These are phyloP conservation scores for Rapana venosa DNA, from an alignment of 2,888 invertebrate species.

Conservation along the genomic window DNA sequence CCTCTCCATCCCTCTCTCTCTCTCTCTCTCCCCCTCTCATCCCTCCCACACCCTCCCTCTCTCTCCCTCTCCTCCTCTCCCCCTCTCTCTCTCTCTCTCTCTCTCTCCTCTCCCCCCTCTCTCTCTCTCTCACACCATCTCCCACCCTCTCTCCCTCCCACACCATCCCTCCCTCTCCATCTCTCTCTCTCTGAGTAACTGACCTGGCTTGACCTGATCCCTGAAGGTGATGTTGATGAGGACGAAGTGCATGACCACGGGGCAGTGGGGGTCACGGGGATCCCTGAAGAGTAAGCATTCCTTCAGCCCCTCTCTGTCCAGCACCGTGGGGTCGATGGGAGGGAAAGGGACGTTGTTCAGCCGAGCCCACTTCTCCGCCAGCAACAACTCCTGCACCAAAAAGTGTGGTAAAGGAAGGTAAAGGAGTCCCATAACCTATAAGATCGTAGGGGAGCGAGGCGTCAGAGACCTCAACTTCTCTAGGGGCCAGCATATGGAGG, in stretches of 20 bases:
- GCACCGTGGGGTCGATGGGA: constrained; percentile 76
- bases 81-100: too few species aligned
- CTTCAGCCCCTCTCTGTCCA: constrained; percentile 75
- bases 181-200: neutral
- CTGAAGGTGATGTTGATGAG: constrained; percentile 78
- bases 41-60: too few species aligned
- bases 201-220: constrained; percentile 78
- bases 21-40: too few species aligned
- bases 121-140: too few species aligned
- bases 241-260: constrained; percentile 79
- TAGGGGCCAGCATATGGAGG: too few species aligned
- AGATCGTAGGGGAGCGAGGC: too few species aligned
- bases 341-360: constrained; percentile 79
- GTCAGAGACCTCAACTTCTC: too few species aligned
- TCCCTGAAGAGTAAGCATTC: constrained; percentile 79
- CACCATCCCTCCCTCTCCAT: neutral
- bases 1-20: too few species aligned
- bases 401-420: too few species aligned
- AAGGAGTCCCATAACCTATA: too few species aligned
- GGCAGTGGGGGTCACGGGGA: constrained; percentile 77
- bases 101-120: too few species aligned
- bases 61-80: too few species aligned
- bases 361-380: constrained; percentile 79
- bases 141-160: neutral
- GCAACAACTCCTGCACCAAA: constrained; percentile 75